Evolutionary conservation across 2,797 vertebrate genomes (phyloP), one percentile per base, ranked within the genome.

Genomic region (Brachymystax lenok): DNA sequence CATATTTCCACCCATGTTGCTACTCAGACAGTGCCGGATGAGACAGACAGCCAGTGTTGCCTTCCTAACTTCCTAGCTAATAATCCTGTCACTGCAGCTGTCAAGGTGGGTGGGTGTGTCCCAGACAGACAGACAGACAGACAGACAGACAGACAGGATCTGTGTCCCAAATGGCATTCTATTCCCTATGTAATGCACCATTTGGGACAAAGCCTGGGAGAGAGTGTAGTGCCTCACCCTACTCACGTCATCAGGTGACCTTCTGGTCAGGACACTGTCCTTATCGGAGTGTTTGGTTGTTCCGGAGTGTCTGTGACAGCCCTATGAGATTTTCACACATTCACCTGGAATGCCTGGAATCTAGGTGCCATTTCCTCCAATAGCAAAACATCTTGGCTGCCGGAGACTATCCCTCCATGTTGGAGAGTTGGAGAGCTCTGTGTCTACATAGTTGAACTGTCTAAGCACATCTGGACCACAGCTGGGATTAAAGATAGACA

Each of bases 271-370:
- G 78, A 82, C 30, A 68, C 74, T 12, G 78, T 86, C 82, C 83
- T 85, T 54, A 89, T 79, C 64, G 10, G 56, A 61, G 56, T 61
- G n/a, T 61, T 6, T 21, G 56, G 61, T 24, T 69, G 56, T 80
- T 80, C 59, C 72, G 3, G 67, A 74, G 84, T 76, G 89, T 90
- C 92, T 87, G 82, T 92, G 88, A 88, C 85, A 87, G 81, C 84
- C 81, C 76, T 69, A 86, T 84, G 84, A 88, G 79, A 90, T 86
- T 92, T 92, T 94, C 92, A 89, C 93, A 94, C 83, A 13, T 84
- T 30, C 35, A 68, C 74, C 82, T 21, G 86, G 90, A 94, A 95
- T 94, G 88, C 33, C 70, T 78, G 90, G 91, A 93, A 93, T 92
- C 77, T 59, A 81, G 82, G 81, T 90, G 87, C 88, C 77, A 87